Percentiles rank a stretch among this genome's conserved stretches.
Evolutionary conservation across 2,797 vertebrate genomes (phyloP).

Genomic region (Rhyacichthys aspro): DNA sequence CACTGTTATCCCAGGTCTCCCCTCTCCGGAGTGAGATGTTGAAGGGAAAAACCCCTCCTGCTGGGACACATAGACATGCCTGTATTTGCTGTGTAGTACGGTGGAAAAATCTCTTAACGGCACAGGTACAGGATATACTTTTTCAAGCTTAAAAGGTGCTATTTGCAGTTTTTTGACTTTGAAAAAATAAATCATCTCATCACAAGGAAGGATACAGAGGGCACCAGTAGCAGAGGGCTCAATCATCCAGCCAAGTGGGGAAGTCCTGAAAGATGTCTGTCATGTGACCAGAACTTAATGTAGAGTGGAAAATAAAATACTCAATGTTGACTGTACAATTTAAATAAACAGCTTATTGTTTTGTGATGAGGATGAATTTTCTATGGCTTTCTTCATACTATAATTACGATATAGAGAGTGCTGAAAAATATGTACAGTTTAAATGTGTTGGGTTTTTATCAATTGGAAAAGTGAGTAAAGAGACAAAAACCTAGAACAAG

Average conservation of each 20-base stretch:
- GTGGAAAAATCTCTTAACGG: conserved; percentile 41
- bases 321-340: too few species aligned
- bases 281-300: too few species aligned
- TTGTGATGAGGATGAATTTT: too few species aligned
- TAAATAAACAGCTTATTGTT: too few species aligned
- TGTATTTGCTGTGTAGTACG: conserved; percentile 35
- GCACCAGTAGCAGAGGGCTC: neutral
- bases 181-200: conserved; percentile 4
- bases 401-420: too few species aligned
- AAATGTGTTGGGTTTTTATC: too few species aligned
- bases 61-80: conserved; percentile 46
- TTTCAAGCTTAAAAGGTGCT: conserved; percentile 11
- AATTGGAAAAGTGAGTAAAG: too few species aligned
- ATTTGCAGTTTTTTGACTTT: conserved; percentile 21
- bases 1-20: conserved; percentile 55
- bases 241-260: neutral
- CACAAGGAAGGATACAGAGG: neutral
- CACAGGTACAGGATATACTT: conserved; percentile 14
- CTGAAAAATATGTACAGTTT: too few species aligned
- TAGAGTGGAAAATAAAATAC: too few species aligned
- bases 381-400: too few species aligned
- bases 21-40: conserved; percentile 36
- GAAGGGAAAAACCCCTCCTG: conserved; percentile 37
- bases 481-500: too few species aligned
- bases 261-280: neutral